phyloP scores from a whole-genome alignment of 2,797 vertebrate species.

The Carapus acus region DNA sequence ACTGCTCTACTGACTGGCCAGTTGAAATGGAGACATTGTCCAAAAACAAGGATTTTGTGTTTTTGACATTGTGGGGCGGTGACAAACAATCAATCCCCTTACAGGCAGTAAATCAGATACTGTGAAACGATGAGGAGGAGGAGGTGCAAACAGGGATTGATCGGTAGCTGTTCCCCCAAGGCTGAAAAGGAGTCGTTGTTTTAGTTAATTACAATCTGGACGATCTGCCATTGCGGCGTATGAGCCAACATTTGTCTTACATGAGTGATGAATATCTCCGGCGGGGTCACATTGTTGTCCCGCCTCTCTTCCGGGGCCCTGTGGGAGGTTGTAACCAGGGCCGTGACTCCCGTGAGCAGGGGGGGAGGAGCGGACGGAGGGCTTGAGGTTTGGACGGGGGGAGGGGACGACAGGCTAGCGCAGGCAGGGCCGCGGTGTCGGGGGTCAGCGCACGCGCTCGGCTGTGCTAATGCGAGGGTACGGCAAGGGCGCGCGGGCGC shows the following conservation, averaged over 20 bases:
- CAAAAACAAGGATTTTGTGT: background rate
- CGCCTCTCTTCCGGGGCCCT: slow-evolving; percentile 4
- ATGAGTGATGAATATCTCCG: background rate
- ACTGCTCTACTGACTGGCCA: background rate
- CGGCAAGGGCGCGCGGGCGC: slow-evolving; percentile 18
- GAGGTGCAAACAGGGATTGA: background rate
- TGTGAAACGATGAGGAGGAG: background rate
- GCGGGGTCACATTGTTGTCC: background rate
- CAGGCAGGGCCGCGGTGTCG: slow-evolving; percentile 31
- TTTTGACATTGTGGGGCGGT: too few species aligned
- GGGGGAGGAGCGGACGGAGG: slow-evolving; percentile 28
- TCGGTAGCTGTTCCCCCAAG: too few species aligned
- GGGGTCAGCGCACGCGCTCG: slow-evolving; percentile 60
- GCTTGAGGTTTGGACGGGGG: slow-evolving; percentile 37
- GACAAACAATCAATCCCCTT: too few species aligned
- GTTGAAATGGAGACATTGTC: background rate
- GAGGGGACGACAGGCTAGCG: slow-evolving; percentile 26
- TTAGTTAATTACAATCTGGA: too few species aligned
- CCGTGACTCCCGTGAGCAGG: slow-evolving; percentile 30
- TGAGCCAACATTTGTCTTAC: too few species aligned
- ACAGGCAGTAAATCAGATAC: background rate
- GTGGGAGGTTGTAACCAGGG: slow-evolving; percentile 10
- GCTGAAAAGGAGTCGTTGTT: background rate
- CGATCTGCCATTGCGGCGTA: too few species aligned
- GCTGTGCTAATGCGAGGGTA: slow-evolving; percentile 35